These are phyloP conservation scores for Matsumurasca onukii DNA, from an alignment of 1,140 invertebrate genomes.

Conservation along the genomic window DNA sequence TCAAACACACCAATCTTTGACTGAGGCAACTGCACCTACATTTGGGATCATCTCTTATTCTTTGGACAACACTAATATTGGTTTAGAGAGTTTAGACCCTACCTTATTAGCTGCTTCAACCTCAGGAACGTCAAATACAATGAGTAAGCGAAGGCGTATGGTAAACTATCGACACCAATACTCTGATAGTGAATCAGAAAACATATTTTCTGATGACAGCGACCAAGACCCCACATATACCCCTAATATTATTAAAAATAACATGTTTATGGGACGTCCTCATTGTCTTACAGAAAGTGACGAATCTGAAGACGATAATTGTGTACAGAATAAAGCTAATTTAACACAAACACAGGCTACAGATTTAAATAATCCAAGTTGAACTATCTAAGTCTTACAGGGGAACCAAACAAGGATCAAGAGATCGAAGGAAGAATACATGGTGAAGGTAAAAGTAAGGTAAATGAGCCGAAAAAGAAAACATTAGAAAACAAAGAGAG, in stretches of 20 bases:
- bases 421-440: background rate
- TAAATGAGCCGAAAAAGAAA: no score
- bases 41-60: no score
- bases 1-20: no score
- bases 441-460: background rate
- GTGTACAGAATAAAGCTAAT: background rate
- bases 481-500: no score
- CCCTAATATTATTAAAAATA: background rate
- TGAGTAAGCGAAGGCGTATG: background rate
- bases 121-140: no score
- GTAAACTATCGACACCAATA: background rate
- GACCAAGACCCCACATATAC: background rate
- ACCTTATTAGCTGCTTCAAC: no score
- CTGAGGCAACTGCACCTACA: no score
- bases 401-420: background rate
- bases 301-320: no score
- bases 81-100: no score
- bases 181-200: background rate
- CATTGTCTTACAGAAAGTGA: background rate
- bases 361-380: background rate
- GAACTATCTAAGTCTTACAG: background rate
- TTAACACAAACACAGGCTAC: background rate
- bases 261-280: background rate
- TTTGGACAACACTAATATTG: no score
- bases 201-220: background rate